Evolutionary conservation across 2,888 invertebrate species (phyloP).

Genomic region (Microctonus brassicae): DNA sequence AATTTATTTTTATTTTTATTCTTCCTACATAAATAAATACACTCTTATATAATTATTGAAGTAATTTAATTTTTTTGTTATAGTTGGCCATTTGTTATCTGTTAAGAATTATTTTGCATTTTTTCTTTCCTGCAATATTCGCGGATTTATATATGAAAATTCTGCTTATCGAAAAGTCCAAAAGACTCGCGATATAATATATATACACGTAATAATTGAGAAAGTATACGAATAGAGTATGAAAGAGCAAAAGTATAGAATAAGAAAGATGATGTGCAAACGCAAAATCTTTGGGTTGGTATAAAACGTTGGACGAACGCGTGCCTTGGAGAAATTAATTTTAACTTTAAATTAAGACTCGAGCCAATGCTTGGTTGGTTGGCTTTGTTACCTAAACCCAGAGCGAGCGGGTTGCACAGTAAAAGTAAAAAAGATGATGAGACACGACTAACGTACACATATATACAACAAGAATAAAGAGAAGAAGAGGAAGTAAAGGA

Average conservation of each 20-base stretch:
- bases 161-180: slow-evolving; percentile 39
- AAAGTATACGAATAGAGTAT: slow-evolving; percentile 27
- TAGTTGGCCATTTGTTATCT: slow-evolving; percentile 40
- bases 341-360: slow-evolving; percentile 70
- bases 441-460: background rate
- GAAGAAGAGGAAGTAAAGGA: slow-evolving; percentile 28
- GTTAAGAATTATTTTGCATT: slow-evolving; percentile 4
- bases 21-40: too few species aligned
- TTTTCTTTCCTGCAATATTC: slow-evolving; percentile 38
- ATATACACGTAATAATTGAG: background rate
- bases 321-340: slow-evolving; percentile 66
- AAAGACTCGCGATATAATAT: slow-evolving; percentile 34
- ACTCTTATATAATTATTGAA: background rate
- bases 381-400: slow-evolving; percentile 63
- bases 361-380: slow-evolving; percentile 64
- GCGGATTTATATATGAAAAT: slow-evolving; percentile 30
- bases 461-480: slow-evolving; percentile 23
- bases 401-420: slow-evolving; percentile 41
- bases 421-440: slow-evolving; percentile 19
- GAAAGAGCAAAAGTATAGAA: slow-evolving; percentile 34
- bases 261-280: slow-evolving; percentile 49
- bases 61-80: slow-evolving; percentile 42
- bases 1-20: slow-evolving; percentile 25
- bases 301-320: slow-evolving; percentile 33
- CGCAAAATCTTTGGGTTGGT: slow-evolving; percentile 45